Conservation (phyloP, 2,113 vertebrate genomes). For the Myodes glareolus region DNA sequence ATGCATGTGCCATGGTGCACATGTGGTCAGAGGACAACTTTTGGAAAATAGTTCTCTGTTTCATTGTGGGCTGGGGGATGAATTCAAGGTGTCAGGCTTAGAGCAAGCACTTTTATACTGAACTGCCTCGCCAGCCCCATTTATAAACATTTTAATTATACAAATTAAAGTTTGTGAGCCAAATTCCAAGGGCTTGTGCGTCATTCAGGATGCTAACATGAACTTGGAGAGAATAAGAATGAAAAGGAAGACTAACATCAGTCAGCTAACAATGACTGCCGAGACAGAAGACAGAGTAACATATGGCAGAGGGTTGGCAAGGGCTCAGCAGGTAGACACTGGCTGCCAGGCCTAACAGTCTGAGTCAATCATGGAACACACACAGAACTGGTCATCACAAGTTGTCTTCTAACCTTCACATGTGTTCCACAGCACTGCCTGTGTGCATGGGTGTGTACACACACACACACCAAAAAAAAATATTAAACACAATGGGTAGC, state of each 20-base stretch:
- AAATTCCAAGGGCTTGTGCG: slow-evolving; percentile 49
- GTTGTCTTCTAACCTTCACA: not conserved
- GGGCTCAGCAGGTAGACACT: not conserved
- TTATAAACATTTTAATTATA: slow-evolving; percentile 1
- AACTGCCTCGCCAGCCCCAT: not conserved
- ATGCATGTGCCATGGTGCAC: not conserved
- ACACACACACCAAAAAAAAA: not conserved
- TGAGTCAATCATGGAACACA: not conserved
- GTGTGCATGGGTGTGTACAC: not conserved
- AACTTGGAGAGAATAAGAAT: slow-evolving; percentile 30
- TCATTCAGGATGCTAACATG: slow-evolving; percentile 71
- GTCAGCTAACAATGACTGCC: not conserved
- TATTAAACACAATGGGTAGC: not conserved
- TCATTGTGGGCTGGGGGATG: not conserved
- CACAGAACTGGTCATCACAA: not conserved
- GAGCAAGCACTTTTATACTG: not conserved
- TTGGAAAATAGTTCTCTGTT: not conserved
- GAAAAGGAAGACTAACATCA: not conserved
- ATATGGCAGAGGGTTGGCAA: not conserved
- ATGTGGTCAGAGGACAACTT: not conserved
- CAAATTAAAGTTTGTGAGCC: slow-evolving; percentile 46
- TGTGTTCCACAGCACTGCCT: no score
- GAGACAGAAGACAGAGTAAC: no score
- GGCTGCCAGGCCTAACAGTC: not conserved
- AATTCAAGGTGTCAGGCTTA: not conserved